These are phyloP conservation scores for Stenodera caucasica DNA, from an alignment of 2,888 invertebrate genomes.

Conservation along the genomic window DNA sequence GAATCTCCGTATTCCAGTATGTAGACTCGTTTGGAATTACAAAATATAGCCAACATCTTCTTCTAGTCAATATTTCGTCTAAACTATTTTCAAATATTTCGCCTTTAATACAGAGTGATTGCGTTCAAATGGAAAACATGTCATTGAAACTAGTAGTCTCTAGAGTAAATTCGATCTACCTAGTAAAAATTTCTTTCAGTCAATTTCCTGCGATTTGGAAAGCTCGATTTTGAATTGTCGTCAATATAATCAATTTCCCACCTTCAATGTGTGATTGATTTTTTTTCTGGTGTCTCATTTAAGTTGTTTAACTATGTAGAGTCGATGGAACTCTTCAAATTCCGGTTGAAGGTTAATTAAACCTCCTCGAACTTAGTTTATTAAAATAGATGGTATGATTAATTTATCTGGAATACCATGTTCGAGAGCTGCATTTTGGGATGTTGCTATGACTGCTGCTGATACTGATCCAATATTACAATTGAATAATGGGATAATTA, in stretches of 20 bases:
- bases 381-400: conserved; percentile 19
- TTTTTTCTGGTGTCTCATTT: neutral
- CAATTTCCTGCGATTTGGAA: too few species aligned
- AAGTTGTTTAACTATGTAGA: neutral
- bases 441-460: neutral
- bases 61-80: too few species aligned
- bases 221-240: too few species aligned
- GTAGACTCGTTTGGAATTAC: conserved; percentile 37
- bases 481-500: conserved; percentile 9
- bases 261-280: neutral
- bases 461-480: neutral
- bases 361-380: conserved; percentile 12
- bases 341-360: conserved; percentile 24
- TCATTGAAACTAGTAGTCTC: too few species aligned
- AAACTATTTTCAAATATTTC: too few species aligned
- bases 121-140: neutral
- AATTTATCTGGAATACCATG: conserved; percentile 12
- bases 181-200: neutral
- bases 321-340: conserved; percentile 4
- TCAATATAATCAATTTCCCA: neutral
- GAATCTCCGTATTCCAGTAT: conserved; percentile 39
- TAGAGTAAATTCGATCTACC: neutral
- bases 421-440: neutral
- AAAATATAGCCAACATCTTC: conserved; percentile 28
- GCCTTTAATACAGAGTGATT: too few species aligned